Percentiles rank a stretch among this genome's conserved stretches.
These are phyloP conservation scores for Eupithecia centaureata DNA, from an alignment of 2,888 invertebrate genomes.

Conservation along the genomic window DNA sequence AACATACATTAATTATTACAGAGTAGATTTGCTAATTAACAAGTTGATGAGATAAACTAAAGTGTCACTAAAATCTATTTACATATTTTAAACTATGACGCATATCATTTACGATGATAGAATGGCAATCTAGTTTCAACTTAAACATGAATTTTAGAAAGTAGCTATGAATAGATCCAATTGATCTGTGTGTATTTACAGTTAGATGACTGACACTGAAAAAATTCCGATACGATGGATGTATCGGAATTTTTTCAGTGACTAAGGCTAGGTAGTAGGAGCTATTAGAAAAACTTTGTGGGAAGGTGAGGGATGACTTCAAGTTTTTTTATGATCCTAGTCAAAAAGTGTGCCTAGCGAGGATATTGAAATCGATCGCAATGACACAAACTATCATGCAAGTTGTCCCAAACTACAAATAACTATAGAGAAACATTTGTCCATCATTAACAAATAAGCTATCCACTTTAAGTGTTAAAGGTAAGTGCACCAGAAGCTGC, in stretches of 20 bases:
- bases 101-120: background rate
- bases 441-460: background rate
- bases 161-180: too few relatives aligned
- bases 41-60: background rate
- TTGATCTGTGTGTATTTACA: too few relatives aligned
- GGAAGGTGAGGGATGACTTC: too few relatives aligned
- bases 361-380: background rate
- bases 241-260: too few relatives aligned
- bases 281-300: too few relatives aligned
- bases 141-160: background rate
- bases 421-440: background rate
- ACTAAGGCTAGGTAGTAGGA: too few relatives aligned
- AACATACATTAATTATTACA: conserved; percentile 18
- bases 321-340: too few relatives aligned
- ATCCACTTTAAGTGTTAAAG: background rate
- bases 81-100: background rate
- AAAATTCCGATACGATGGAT: too few relatives aligned
- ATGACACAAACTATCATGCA: background rate
- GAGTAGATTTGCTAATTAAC: conserved; percentile 3
- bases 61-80: background rate
- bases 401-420: background rate
- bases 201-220: too few relatives aligned
- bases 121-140: background rate
- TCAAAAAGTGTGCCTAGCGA: background rate
- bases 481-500: background rate